Conservation (phyloP, 2,888 invertebrate genomes). For the Heliconius hortense region DNA sequence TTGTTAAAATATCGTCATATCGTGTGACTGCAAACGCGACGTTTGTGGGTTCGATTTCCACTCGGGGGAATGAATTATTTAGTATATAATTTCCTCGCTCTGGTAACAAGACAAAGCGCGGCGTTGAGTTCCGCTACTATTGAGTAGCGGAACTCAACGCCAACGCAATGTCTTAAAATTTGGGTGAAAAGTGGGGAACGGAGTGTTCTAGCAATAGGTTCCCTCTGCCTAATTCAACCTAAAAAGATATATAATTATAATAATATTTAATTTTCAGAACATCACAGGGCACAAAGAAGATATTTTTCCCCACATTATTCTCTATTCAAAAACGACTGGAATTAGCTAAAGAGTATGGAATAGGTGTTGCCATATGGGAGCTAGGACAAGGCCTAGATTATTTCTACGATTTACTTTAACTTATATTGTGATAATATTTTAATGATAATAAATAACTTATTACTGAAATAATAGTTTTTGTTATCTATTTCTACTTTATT, state of each 20-base stretch:
- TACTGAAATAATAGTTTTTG: constrained; percentile 1
- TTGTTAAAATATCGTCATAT: too few relatives aligned
- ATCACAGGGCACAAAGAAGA: constrained; percentile 86
- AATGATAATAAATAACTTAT: constrained; percentile 57
- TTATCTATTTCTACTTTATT: neutral
- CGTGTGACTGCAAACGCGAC: too few relatives aligned
- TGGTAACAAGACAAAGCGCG: neutral
- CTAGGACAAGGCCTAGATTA: constrained; percentile 97
- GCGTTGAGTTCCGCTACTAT: neutral
- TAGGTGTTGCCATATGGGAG: constrained; percentile 96
- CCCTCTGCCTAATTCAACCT: neutral
- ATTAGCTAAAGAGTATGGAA: constrained; percentile 89
- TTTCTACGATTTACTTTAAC: constrained; percentile 89
- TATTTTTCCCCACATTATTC: constrained; percentile 94
- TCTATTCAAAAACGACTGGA: constrained; percentile 91
- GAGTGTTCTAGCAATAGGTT: neutral
- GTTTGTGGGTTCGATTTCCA: too few relatives aligned
- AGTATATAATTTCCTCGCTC: neutral
- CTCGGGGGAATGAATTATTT: too few relatives aligned
- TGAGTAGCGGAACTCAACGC: neutral
- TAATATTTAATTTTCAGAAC: constrained; percentile 76
- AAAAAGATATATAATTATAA: neutral
- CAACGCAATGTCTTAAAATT: neutral
- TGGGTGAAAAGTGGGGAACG: neutral
- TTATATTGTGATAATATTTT: constrained; percentile 65